Evolutionary conservation across 2,888 invertebrate genomes (phyloP).

Genomic region (Poecilobothrus nobilitatus): DNA sequence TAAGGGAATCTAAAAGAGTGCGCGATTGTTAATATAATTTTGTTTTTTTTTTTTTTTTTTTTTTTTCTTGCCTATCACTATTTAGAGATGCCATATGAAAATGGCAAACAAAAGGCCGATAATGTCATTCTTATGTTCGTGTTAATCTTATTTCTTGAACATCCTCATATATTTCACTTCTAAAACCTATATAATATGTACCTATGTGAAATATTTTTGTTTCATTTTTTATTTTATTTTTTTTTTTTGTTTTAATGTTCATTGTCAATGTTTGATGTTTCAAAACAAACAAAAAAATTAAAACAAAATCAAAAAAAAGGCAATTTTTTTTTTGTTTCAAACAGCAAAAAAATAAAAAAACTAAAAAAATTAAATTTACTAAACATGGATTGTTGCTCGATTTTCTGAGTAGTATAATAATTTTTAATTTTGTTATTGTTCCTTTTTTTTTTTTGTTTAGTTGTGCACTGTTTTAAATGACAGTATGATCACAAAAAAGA

Average conservation of each 20-base stretch:
- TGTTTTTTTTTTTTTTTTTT: neutral
- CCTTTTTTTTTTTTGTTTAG: neutral
- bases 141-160: conserved; percentile 6
- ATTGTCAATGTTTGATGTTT: conserved; percentile 4
- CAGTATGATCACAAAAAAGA: neutral
- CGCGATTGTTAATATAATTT: neutral
- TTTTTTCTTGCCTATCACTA: neutral
- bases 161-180: conserved; percentile 1
- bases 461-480: neutral
- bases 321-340: neutral
- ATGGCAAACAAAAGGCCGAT: neutral
- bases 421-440: neutral
- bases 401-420: neutral
- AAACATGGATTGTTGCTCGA: conserved; percentile 3
- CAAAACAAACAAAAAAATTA: neutral
- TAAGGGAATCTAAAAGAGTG: neutral
- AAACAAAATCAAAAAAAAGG: neutral
- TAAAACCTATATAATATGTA: too few species aligned
- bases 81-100: neutral
- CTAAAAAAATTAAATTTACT: neutral
- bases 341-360: too few species aligned
- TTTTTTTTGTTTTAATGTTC: neutral
- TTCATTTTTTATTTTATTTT: neutral
- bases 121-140: conserved; percentile 4
- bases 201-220: too few species aligned